Evolutionary conservation across 1,140 invertebrate species (phyloP).

Genomic region (Halyomorpha halys): DNA sequence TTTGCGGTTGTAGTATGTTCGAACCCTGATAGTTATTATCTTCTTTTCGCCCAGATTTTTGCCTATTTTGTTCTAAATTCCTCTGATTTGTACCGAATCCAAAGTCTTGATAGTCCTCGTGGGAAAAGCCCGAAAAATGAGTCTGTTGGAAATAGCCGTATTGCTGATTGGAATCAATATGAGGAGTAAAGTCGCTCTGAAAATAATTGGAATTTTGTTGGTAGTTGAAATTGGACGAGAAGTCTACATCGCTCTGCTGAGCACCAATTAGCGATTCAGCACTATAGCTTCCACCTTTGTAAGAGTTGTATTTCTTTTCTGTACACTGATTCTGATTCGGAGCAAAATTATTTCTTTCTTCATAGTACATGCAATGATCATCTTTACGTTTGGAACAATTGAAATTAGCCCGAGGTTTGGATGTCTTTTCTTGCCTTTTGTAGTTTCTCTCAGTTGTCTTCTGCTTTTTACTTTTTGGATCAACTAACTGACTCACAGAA

Average conservation of each 20-base stretch:
- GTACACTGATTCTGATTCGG: conserved; percentile 1
- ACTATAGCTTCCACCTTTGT: conserved; percentile 43
- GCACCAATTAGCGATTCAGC: conserved; percentile 46
- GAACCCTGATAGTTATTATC: neutral
- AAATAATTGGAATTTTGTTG: conserved; percentile 25
- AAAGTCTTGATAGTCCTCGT: conserved; percentile 10
- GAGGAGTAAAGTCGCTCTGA: conserved; percentile 1
- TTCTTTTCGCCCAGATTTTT: neutral
- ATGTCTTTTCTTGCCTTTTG: conserved; percentile 17
- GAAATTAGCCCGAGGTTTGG: neutral
- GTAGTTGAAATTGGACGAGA: conserved; percentile 37
- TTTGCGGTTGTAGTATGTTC: neutral
- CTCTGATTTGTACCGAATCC: neutral
- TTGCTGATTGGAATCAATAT: neutral
- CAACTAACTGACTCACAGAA: conserved; percentile 54
- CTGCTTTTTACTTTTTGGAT: conserved; percentile 43
- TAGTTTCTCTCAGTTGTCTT: conserved; percentile 23
- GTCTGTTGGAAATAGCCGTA: conserved; percentile 10
- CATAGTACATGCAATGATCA: conserved; percentile 23
- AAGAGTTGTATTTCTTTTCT: conserved; percentile 22
- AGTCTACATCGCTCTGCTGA: conserved; percentile 36
- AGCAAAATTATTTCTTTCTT: conserved; percentile 13
- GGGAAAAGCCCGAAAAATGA: neutral
- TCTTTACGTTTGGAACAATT: conserved; percentile 22
- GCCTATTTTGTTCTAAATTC: neutral